Evolutionary conservation across 2,113 vertebrate species (phyloP).

Genomic region (Boulengeromyrus knoepffleri): DNA sequence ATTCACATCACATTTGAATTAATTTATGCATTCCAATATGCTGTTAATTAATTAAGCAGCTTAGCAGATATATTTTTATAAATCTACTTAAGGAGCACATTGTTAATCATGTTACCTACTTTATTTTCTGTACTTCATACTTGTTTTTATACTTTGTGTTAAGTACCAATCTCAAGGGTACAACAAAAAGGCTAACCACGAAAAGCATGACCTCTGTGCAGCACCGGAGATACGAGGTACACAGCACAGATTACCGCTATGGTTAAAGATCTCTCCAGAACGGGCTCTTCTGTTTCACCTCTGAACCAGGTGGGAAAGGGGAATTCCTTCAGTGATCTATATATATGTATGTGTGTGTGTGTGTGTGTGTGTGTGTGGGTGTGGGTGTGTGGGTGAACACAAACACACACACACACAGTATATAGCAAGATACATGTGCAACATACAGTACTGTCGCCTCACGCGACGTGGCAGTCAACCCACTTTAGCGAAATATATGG

Average conservation of each 20-base stretch:
- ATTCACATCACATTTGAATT: slow-evolving; percentile 5
- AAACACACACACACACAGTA: no score
- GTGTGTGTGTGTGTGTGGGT: no score
- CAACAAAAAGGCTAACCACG: background rate
- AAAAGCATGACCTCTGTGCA: background rate
- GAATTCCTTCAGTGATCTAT: background rate
- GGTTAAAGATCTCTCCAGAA: background rate
- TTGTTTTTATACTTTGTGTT: background rate
- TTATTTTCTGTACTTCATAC: background rate
- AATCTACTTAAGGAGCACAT: slow-evolving; percentile 7
- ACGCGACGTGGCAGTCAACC: background rate
- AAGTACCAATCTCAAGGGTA: background rate
- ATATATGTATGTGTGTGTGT: no score
- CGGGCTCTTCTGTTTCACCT: background rate
- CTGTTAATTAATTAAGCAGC: slow-evolving; percentile 8
- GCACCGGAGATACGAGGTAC: no score
- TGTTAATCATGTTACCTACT: background rate
- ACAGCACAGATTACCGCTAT: background rate
- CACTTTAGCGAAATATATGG: background rate
- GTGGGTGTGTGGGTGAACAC: no score
- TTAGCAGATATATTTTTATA: background rate
- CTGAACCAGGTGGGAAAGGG: background rate
- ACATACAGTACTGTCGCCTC: background rate
- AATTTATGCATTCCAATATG: slow-evolving; percentile 4
- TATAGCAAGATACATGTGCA: background rate